Percentiles rank a stretch among this genome's conserved stretches.
phyloP scores from a whole-genome alignment of 2,797 vertebrate species.

The Galagoides demidoff region DNA sequence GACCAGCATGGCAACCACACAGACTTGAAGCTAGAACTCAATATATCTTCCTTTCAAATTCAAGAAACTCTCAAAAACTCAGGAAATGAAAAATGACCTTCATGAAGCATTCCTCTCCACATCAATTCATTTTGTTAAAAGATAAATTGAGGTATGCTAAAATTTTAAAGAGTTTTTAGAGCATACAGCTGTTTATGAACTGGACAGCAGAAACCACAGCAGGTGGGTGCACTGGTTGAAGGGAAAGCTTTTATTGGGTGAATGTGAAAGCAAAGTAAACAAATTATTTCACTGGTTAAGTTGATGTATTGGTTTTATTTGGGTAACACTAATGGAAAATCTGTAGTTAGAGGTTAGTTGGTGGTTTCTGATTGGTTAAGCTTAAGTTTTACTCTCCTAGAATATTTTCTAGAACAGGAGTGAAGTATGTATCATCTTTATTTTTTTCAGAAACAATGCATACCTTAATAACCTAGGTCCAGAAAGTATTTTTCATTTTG shows the following conservation, averaged over 20 bases:
- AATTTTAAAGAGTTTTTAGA: background rate
- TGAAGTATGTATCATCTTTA: background rate
- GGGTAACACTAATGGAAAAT: background rate
- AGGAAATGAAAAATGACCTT: background rate
- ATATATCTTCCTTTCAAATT: background rate
- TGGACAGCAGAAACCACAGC: background rate
- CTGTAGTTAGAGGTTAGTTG: background rate
- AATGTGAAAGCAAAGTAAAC: background rate
- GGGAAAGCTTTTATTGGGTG: background rate
- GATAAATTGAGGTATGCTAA: background rate
- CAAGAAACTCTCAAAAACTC: background rate
- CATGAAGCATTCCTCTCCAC: background rate
- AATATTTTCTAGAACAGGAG: background rate
- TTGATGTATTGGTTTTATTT: background rate
- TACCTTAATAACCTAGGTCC: background rate
- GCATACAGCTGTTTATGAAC: background rate
- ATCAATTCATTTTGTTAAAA: background rate
- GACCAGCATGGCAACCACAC: background rate
- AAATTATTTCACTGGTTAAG: background rate
- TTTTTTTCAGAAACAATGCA: background rate
- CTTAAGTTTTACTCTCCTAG: background rate
- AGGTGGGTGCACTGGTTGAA: background rate
- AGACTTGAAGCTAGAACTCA: constrained; percentile 28
- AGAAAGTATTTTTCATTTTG: constrained; percentile 25
- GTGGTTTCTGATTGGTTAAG: background rate